Evolutionary conservation across 2,113 vertebrate genomes (phyloP).

Genomic region (Scophthalmus maximus): DNA sequence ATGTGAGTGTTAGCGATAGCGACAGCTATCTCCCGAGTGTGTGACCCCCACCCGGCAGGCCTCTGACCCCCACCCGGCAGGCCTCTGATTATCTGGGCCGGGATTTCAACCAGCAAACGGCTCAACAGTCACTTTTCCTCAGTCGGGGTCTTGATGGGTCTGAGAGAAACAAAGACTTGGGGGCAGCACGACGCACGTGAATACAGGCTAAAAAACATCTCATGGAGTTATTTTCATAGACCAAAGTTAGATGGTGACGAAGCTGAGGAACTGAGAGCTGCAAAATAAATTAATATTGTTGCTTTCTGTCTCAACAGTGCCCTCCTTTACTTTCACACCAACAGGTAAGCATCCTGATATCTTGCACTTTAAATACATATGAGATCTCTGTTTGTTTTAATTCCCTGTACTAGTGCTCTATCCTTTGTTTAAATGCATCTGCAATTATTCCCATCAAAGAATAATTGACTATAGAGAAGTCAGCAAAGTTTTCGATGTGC

Average conservation of each 20-base stretch:
- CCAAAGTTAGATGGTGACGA: background rate
- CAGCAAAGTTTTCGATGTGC: background rate
- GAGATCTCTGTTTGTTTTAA: background rate
- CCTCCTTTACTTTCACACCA: conserved; percentile 99
- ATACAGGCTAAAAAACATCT: conserved; percentile 5
- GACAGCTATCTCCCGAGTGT: conserved; percentile 27
- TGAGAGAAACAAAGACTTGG: conserved; percentile 41
- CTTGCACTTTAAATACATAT: background rate
- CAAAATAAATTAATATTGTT: background rate
- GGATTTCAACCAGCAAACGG: conserved; percentile 65
- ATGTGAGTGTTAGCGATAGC: conserved; percentile 50
- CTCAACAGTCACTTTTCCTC: conserved; percentile 49
- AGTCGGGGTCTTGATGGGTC: conserved; percentile 24
- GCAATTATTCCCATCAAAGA: background rate
- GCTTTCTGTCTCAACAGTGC: conserved; percentile 87
- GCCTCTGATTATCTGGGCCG: conserved; percentile 46
- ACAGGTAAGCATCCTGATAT: conserved; percentile 88
- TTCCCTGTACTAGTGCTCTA: background rate
- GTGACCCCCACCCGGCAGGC: conserved; percentile 57
- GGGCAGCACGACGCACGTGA: conserved; percentile 43
- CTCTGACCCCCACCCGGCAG: conserved; percentile 55
- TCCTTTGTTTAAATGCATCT: background rate
- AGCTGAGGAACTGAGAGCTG: background rate
- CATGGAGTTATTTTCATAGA: conserved; percentile 1
- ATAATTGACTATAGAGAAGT: conserved; percentile 2